phyloP scores from a whole-genome alignment of 2,113 vertebrate species.

The Heterotilapia buettikoferi region DNA sequence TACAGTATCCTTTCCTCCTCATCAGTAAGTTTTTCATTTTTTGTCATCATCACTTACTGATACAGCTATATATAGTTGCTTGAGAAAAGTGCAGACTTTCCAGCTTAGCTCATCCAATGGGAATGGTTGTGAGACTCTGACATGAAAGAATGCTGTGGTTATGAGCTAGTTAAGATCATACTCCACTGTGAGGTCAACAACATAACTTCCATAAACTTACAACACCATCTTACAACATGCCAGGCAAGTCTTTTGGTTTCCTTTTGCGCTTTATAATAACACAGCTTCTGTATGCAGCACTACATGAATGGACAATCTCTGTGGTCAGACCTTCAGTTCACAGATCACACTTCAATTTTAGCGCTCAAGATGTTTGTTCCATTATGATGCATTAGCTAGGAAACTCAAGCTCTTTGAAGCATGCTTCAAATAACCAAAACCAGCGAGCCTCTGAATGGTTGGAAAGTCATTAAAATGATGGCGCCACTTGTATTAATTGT shows the following conservation, averaged over 20 bases:
- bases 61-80: neutral
- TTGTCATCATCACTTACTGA: neutral
- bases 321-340: neutral
- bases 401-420: neutral
- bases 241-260: neutral
- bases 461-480: neutral
- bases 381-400: neutral
- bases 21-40: neutral
- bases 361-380: neutral
- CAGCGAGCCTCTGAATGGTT: neutral
- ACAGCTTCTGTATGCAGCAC: neutral
- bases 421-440: neutral
- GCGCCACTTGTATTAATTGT: neutral
- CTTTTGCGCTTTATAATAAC: neutral
- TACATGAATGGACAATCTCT: neutral
- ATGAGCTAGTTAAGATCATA: neutral
- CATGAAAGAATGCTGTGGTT: neutral
- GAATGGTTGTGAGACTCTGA: neutral
- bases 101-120: neutral
- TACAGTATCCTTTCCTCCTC: neutral
- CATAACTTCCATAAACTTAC: neutral
- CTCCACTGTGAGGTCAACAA: neutral
- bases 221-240: neutral
- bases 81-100: neutral
- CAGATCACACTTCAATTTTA: neutral